Evolutionary conservation across 2,888 invertebrate species (phyloP).

Genomic region (Heliconius charithonia): DNA sequence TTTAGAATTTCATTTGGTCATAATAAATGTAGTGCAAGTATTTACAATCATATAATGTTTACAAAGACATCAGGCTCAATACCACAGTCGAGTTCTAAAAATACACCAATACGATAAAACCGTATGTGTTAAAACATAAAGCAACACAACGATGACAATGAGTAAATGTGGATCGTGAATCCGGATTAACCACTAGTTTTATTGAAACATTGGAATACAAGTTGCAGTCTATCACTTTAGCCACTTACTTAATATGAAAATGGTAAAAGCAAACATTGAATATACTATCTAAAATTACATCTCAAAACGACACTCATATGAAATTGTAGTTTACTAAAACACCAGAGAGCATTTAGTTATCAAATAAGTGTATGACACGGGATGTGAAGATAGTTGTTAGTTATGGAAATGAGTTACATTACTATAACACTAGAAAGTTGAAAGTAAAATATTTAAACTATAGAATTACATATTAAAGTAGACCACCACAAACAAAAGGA

Average conservation of each 20-base stretch:
- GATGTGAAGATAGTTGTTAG: slow-evolving; percentile 38
- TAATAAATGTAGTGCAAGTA: slow-evolving; percentile 52
- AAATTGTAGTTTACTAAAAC: slow-evolving; percentile 39
- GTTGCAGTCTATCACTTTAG: slow-evolving; percentile 22
- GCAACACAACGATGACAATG: slow-evolving; percentile 75
- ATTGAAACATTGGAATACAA: slow-evolving; percentile 29
- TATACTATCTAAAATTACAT: slow-evolving; percentile 34
- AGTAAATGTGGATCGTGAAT: slow-evolving; percentile 69
- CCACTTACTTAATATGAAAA: slow-evolving; percentile 27
- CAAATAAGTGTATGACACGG: slow-evolving; percentile 39
- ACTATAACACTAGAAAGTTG: slow-evolving; percentile 44
- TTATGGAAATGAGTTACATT: slow-evolving; percentile 38
- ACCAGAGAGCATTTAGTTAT: slow-evolving; percentile 37
- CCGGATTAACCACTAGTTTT: slow-evolving; percentile 66
- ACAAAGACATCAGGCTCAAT: slow-evolving; percentile 73
- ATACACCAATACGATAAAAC: slow-evolving; percentile 80
- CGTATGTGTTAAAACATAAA: slow-evolving; percentile 72
- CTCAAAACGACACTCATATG: slow-evolving; percentile 35
- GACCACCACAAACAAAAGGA: slow-evolving; percentile 47
- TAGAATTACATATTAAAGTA: slow-evolving; percentile 42
- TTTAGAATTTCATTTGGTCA: slow-evolving; percentile 51
- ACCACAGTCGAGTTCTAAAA: slow-evolving; percentile 77
- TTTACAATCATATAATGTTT: slow-evolving; percentile 64
- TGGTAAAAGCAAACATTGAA: slow-evolving; percentile 35
- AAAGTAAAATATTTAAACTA: slow-evolving; percentile 40